These are phyloP conservation scores for Ranitomeya variabilis DNA, from an alignment of 2,113 vertebrate species.

Conservation along the genomic window DNA sequence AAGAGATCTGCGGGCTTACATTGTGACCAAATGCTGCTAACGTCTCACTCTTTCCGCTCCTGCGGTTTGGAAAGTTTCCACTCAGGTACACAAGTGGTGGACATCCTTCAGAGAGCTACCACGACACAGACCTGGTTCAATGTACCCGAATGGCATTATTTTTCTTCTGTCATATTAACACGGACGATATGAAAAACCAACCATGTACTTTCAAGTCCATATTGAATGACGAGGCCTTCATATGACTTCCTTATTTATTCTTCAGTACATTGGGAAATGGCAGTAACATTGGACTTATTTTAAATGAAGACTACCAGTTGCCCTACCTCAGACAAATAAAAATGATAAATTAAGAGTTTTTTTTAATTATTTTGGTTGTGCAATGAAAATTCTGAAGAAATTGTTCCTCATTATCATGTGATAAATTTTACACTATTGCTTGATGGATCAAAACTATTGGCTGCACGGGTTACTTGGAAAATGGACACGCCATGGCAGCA, in stretches of 20 bases:
- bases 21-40: constrained; percentile 70
- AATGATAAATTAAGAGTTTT: constrained; percentile 55
- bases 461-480: constrained; percentile 62
- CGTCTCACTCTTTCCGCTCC: constrained; percentile 64
- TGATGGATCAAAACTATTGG: constrained; percentile 62
- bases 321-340: constrained; percentile 86
- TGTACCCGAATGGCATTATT: constrained; percentile 60
- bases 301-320: constrained; percentile 72
- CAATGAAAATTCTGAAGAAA: constrained; percentile 75
- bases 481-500: constrained; percentile 63
- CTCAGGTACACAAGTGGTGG: constrained; percentile 62
- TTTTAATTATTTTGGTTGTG: constrained; percentile 78
- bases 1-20: constrained; percentile 39
- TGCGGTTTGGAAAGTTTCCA: constrained; percentile 61
- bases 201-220: constrained; percentile 59
- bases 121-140: constrained; percentile 62
- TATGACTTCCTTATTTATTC: constrained; percentile 64
- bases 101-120: constrained; percentile 60
- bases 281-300: constrained; percentile 69
- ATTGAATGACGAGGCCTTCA: constrained; percentile 55
- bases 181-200: constrained; percentile 59
- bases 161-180: constrained; percentile 63
- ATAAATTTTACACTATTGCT: constrained; percentile 61
- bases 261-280: constrained; percentile 66
- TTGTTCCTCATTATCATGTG: constrained; percentile 67